phyloP scores from a whole-genome alignment of 2,797 vertebrate genomes.

The Rhyacichthys aspro region DNA sequence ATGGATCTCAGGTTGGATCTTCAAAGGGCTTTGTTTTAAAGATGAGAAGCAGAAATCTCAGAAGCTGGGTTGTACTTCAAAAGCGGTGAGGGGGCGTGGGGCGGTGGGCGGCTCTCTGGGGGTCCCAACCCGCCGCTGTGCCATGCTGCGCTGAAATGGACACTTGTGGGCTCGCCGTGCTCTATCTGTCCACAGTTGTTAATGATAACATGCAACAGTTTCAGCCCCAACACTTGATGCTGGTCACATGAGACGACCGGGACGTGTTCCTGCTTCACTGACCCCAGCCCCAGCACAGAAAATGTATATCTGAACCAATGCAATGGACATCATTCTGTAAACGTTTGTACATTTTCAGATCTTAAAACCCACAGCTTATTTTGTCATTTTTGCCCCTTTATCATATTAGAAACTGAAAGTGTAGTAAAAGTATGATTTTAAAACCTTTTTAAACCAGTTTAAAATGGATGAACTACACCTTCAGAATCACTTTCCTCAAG shows the following conservation, averaged over 20 bases:
- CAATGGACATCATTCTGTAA: too few species aligned
- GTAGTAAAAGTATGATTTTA: too few species aligned
- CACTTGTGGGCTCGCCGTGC: slow-evolving; percentile 66
- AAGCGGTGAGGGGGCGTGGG: slow-evolving; percentile 24
- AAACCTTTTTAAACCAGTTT: too few species aligned
- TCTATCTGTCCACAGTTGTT: slow-evolving; percentile 75
- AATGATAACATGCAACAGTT: slow-evolving; percentile 64
- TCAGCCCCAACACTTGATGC: slow-evolving; percentile 52
- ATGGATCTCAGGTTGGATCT: slow-evolving; percentile 45
- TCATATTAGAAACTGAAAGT: too few species aligned
- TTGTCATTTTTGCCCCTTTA: too few species aligned
- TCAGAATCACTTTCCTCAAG: too few species aligned
- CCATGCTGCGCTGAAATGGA: slow-evolving; percentile 70
- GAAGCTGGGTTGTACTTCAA: slow-evolving; percentile 48
- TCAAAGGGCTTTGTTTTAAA: slow-evolving; percentile 56
- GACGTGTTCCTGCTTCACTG: too few species aligned
- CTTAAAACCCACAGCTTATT: too few species aligned
- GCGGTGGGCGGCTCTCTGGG: slow-evolving; percentile 49
- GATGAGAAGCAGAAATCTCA: slow-evolving; percentile 66
- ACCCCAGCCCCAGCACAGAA: too few species aligned
- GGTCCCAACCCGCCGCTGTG: slow-evolving; percentile 49
- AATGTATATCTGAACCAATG: too few species aligned
- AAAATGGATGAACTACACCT: too few species aligned
- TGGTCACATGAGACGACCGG: slow-evolving; percentile 24
- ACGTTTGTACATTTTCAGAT: too few species aligned